A percentile compares a stretch with the other conserved stretches of the same genome.
Conservation (phyloP, 1,140 invertebrate species). For the Leptopilina boulardi region DNA sequence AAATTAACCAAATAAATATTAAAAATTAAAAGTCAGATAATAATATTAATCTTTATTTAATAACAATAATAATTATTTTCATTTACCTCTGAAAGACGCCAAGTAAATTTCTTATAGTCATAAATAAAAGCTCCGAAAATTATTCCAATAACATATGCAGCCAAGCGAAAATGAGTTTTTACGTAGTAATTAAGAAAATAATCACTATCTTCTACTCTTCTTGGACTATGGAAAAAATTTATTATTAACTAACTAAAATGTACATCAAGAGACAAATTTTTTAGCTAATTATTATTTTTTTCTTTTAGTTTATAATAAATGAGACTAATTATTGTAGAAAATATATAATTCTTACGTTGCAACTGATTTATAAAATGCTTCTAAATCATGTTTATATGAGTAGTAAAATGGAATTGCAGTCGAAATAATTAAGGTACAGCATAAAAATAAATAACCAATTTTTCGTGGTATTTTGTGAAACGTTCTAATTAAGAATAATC, state of each 20-base stretch:
- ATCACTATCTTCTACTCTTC: background rate
- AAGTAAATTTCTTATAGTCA: conserved; percentile 50
- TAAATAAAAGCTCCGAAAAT: conserved; percentile 57
- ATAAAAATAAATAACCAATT: conserved; percentile 55
- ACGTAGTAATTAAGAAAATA: background rate
- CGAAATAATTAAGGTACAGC: conserved; percentile 43
- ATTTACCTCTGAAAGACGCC: conserved; percentile 56
- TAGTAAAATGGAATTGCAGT: conserved; percentile 51
- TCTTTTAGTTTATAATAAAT: too few relatives aligned
- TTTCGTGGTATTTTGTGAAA: conserved; percentile 67
- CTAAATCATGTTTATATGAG: conserved; percentile 51
- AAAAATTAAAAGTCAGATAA: background rate
- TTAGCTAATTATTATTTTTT: too few relatives aligned
- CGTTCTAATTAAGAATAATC: conserved; percentile 72
- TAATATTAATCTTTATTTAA: too few relatives aligned
- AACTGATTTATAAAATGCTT: conserved; percentile 53
- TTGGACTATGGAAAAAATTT: background rate
- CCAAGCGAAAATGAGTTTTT: conserved; percentile 55
- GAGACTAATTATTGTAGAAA: too few relatives aligned
- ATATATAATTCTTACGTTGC: conserved; percentile 52
- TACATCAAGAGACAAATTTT: too few relatives aligned
- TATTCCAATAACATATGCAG: conserved; percentile 59
- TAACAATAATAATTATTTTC: conserved; percentile 1
- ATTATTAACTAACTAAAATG: background rate
- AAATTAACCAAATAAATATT: background rate